Percentiles rank a stretch among this genome's conserved stretches.
Evolutionary conservation across 2,888 invertebrate genomes (phyloP).

Genomic region (Mesorhabditis spiculigera): DNA sequence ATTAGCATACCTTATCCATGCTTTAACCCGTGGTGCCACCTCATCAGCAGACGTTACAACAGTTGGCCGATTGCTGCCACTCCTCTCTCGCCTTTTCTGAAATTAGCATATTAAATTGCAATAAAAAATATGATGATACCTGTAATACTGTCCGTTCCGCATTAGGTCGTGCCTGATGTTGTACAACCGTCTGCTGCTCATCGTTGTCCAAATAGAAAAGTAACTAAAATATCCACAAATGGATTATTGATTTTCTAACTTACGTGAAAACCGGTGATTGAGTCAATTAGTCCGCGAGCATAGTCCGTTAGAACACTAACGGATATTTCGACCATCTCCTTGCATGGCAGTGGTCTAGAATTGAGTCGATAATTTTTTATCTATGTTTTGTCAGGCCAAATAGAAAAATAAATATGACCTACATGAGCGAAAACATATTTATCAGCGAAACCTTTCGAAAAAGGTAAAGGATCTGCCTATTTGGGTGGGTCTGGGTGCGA

Average conservation of each 20-base stretch:
- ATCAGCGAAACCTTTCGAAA: neutral
- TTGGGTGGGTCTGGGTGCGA: too few relatives aligned
- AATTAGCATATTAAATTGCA: neutral
- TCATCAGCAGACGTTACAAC: neutral
- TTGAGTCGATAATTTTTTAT: neutral
- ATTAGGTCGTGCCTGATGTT: neutral
- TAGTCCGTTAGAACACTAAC: neutral
- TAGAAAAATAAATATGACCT: neutral
- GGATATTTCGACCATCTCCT: conserved; percentile 10
- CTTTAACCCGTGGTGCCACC: conserved; percentile 3
- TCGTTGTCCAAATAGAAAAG: conserved; percentile 1
- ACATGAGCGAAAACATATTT: neutral
- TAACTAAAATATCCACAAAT: neutral
- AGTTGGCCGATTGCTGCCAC: neutral
- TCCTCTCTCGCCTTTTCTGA: neutral
- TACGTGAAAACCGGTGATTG: neutral
- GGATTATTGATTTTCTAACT: neutral
- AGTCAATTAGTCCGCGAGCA: neutral
- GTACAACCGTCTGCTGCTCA: neutral
- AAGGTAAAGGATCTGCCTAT: too few relatives aligned
- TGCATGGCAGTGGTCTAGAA: neutral
- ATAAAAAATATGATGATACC: neutral
- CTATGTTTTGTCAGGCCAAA: neutral
- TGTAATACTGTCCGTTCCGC: neutral
- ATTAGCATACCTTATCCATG: neutral